Base-by-base conservation (phyloP, 2,888 invertebrate genomes). In the Micoletzkya japonica region DNA sequence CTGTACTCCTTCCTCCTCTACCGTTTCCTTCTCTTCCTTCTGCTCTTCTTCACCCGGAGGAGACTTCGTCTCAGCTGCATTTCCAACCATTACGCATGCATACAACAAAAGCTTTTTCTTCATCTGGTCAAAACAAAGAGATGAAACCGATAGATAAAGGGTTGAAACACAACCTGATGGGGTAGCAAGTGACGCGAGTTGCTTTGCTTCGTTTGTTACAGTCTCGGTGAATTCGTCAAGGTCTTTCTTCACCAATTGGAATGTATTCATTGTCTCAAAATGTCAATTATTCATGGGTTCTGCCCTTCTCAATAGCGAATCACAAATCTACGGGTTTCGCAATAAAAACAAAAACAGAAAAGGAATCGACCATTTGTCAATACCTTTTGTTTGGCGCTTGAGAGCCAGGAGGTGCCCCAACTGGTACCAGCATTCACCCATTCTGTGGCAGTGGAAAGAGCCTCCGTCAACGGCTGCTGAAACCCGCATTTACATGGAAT, bases 161-260 rank as follows among this genome's bases (percentile, higher is more conserved):
- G n/a, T n/a, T n/a, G n/a, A n/a, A n/a, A n/a, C n/a, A n/a, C n/a
- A n/a, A 61, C 61, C 61, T 49, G 61, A 61, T 44, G 44, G 44
- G 20, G 44, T 44, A n/a, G n/a, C n/a, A 14, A 61, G 49, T 20
- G 73, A 70, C 1, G 81, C 77, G 10, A 84, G 39, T 7, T 77
- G 75, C 14, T 71, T 75, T 4, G 83, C 83, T 74, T 85, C 84
- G 10, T 74, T 73, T 0, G 76, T 70, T 32, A 85, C 79, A 7
- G 79, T 80, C 52, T 84, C 85, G 14, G 75, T 74, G 72, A 85
- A 79, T 70, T 85, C 85, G 56, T 77, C 74, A 49, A 85, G 73
- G 72, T 85, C 85, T 64, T 82, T 82, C 67, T 84, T 85, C 70
- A 85, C 79, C 28, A 81, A 61, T 49, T 84, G 84, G 50, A 81